Percentiles rank a stretch among this genome's conserved stretches.
Conservation (phyloP, 2,888 invertebrate genomes). For the Plebejus argus region DNA sequence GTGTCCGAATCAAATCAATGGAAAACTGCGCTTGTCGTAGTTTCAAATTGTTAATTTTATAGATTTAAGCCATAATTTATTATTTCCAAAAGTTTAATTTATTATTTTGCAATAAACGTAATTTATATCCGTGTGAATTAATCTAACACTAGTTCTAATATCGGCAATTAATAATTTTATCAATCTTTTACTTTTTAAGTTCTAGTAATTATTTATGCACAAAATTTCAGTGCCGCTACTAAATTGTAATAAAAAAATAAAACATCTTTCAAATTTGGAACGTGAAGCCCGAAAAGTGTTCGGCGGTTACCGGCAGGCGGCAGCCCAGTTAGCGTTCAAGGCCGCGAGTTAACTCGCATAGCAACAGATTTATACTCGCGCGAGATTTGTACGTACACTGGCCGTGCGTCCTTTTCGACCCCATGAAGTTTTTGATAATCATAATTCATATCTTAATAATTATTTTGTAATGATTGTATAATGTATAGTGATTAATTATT, state of each 20-base stretch:
- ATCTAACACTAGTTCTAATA: no score
- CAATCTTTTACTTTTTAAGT: background rate
- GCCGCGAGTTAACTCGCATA: conserved; percentile 53
- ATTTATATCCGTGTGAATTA: background rate
- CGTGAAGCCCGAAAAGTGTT: conserved; percentile 7
- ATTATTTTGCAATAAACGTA: background rate
- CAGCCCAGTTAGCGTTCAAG: conserved; percentile 38
- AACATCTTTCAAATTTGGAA: background rate
- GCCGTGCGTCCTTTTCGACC: background rate
- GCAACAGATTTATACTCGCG: conserved; percentile 65
- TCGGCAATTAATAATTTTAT: background rate
- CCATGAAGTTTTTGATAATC: background rate
- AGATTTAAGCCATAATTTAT: background rate
- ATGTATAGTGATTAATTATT: no score
- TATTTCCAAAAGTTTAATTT: background rate
- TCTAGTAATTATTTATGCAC: background rate
- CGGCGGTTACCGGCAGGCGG: background rate
- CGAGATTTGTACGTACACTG: background rate
- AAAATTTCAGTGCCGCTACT: background rate
- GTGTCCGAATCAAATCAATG: background rate
- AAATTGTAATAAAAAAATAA: background rate
- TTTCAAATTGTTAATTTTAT: background rate
- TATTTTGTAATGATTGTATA: background rate
- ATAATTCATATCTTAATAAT: background rate
- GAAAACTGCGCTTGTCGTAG: background rate